phyloP scores from a whole-genome alignment of 2,797 vertebrate genomes.

The Bradypus variegatus region DNA sequence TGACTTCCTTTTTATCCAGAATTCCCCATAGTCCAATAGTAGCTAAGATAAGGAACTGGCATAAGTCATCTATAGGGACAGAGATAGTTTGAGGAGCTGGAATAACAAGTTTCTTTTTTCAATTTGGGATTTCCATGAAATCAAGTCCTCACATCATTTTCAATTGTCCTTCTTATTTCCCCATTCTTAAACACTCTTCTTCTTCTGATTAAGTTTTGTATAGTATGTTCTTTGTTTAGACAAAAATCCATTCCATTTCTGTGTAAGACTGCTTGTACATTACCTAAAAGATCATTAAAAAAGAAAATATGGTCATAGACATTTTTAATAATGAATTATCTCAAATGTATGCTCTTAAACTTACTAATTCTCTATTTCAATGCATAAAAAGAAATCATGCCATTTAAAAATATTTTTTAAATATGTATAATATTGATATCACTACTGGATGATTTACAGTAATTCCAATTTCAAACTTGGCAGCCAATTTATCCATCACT shows the following conservation, averaged over 20 bases:
- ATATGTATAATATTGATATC: background rate
- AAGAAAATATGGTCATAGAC: background rate
- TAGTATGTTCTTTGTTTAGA: constrained; percentile 73
- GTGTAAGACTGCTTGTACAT: constrained; percentile 70
- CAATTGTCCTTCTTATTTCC: constrained; percentile 62
- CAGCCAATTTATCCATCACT: background rate
- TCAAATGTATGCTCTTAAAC: background rate
- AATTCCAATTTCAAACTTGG: background rate
- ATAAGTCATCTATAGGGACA: constrained; percentile 63
- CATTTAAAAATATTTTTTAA: background rate
- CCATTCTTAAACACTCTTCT: constrained; percentile 57
- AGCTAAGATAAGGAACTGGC: constrained; percentile 72
- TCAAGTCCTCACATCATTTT: constrained; percentile 67
- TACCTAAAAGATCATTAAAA: constrained; percentile 62
- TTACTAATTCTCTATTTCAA: constrained; percentile 4
- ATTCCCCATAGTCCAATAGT: constrained; percentile 73
- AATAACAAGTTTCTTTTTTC: constrained; percentile 66
- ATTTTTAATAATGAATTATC: constrained; percentile 6
- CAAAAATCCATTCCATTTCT: constrained; percentile 70
- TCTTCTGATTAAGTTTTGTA: constrained; percentile 57
- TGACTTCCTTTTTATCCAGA: constrained; percentile 67
- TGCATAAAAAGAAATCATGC: constrained; percentile 11
- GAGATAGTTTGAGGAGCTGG: constrained; percentile 66
- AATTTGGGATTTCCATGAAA: constrained; percentile 67
- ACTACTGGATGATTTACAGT: background rate